These are phyloP conservation scores for Amblyopsis hoosieri DNA, from an alignment of 2,797 vertebrate species.

Conservation along the genomic window DNA sequence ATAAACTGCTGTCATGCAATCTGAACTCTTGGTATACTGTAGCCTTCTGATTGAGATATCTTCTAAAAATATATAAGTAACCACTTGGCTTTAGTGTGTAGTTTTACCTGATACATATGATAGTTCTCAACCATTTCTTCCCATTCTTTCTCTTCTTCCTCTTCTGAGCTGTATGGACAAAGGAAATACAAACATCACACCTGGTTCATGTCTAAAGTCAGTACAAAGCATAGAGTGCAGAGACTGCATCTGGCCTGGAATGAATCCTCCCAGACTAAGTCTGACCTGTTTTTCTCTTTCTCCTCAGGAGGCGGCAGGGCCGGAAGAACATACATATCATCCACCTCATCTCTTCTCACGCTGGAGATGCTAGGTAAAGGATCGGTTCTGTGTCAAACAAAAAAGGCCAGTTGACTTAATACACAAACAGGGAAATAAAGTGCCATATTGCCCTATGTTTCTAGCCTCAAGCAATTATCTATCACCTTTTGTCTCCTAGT, in stretches of 20 bases:
- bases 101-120: constrained; percentile 80
- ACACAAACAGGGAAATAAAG: neutral
- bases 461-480: neutral
- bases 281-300: constrained; percentile 84
- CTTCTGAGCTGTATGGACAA: constrained; percentile 82
- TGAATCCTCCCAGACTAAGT: neutral
- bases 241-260: no score
- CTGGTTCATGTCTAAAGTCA: no score
- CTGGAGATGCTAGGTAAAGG: constrained; percentile 85
- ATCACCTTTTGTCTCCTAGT: constrained; percentile 74
- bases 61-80: neutral
- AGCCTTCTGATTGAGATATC: neutral
- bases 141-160: constrained; percentile 83
- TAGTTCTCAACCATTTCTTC: constrained; percentile 74
- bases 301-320: constrained; percentile 80
- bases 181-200: neutral
- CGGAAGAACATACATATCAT: constrained; percentile 89
- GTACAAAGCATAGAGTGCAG: no score
- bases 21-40: neutral
- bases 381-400: constrained; percentile 76
- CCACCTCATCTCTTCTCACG: constrained; percentile 82
- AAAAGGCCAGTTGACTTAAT: neutral
- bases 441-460: neutral
- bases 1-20: neutral
- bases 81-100: no score